These are phyloP conservation scores for Geotrupes spiniger DNA, from an alignment of 2,888 invertebrate genomes.

Conservation along the genomic window DNA sequence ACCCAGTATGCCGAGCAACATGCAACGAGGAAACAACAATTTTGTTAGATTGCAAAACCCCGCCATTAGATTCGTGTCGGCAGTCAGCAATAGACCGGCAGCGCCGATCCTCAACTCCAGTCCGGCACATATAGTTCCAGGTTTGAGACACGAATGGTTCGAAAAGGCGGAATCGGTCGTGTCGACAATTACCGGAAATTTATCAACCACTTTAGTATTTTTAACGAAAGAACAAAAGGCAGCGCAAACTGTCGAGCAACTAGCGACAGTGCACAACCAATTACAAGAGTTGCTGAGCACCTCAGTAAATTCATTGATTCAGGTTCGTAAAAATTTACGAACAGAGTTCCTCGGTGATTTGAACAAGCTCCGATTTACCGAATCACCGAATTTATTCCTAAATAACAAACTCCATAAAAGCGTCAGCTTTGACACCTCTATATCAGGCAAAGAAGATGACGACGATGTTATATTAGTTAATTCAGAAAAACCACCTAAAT, in stretches of 20 bases:
- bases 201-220: slow-evolving; percentile 54
- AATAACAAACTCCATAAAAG: neutral
- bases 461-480: slow-evolving; percentile 55
- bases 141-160: slow-evolving; percentile 55
- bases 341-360: slow-evolving; percentile 56
- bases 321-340: slow-evolving; percentile 56
- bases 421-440: neutral
- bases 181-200: slow-evolving; percentile 57
- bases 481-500: slow-evolving; percentile 29
- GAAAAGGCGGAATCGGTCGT: slow-evolving; percentile 59
- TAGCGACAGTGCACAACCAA: slow-evolving; percentile 55
- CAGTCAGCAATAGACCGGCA: slow-evolving; percentile 1
- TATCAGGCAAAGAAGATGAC: slow-evolving; percentile 32
- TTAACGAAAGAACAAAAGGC: slow-evolving; percentile 55
- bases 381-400: slow-evolving; percentile 29
- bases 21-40: slow-evolving; percentile 3
- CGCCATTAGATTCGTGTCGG: slow-evolving; percentile 15
- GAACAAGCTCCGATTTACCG: slow-evolving; percentile 48
- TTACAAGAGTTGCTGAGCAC: slow-evolving; percentile 57
- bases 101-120: slow-evolving; percentile 17
- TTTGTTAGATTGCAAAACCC: slow-evolving; percentile 18
- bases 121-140: slow-evolving; percentile 24
- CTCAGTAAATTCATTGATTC: slow-evolving; percentile 55
- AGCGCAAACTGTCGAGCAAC: slow-evolving; percentile 51
- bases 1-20: neutral